These are phyloP conservation scores for Tenodera sinensis DNA, from an alignment of 2,888 invertebrate species.

Conservation along the genomic window DNA sequence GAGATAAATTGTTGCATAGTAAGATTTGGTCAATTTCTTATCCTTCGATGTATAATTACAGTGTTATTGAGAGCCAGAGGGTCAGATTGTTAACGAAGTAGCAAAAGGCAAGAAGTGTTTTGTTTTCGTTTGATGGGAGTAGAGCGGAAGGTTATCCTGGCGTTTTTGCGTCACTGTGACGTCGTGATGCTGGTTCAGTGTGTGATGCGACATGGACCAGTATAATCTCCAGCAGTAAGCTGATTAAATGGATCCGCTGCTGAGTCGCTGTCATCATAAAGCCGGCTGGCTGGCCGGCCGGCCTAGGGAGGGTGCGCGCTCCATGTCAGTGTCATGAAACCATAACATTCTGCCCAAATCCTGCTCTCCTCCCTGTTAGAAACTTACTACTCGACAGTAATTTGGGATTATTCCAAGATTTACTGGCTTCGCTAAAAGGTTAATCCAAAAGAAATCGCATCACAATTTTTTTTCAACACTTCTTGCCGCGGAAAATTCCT, in stretches of 20 bases:
- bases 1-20: no score
- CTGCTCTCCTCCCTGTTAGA: background rate
- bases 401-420: background rate
- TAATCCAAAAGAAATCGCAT: background rate
- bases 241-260: slow-evolving; percentile 4
- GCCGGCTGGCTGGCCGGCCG: no score
- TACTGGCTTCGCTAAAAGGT: background rate
- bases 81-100: background rate
- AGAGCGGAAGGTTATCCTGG: background rate
- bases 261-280: background rate
- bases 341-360: background rate
- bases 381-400: background rate
- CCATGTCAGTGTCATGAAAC: background rate
- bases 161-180: background rate
- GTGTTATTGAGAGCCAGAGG: no score
- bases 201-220: background rate
- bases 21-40: no score
- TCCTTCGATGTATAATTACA: no score
- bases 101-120: background rate
- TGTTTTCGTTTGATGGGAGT: background rate
- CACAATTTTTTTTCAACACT: background rate
- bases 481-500: background rate
- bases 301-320: background rate
- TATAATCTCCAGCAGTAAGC: slow-evolving; percentile 1
- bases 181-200: background rate